Base-by-base conservation (phyloP, 2,797 vertebrate genomes). In the Threskiornis aethiopicus region DNA sequence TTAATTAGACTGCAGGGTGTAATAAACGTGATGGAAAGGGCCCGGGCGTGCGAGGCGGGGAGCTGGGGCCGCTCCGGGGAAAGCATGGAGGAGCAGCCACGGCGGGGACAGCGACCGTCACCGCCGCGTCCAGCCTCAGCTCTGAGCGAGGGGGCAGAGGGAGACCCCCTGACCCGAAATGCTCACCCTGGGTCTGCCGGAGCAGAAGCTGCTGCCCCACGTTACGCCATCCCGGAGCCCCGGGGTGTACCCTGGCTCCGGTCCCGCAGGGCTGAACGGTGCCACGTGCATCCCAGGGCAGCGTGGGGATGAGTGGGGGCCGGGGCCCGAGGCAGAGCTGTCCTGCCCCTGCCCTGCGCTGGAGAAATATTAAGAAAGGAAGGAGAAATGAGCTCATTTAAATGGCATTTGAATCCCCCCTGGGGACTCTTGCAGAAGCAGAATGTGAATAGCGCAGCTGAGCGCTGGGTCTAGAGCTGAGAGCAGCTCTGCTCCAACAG, bases 1-100 rank as follows among this genome's bases (percentile, higher is more conserved):
- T 87, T 95, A 95, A 94, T 96, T 93, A 88, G 89, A 33, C 95
- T 90, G 94, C 94, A 20, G 94, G 85, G 95, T 90, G 76, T 61
- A 90, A 94, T 93, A 84, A 96, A 85, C 1, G 3, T 93, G 95
- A 94, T 91, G 93, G 87, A 94, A 46, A 62, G 81, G 0, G n/a
- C 29, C 4, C 8, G 19, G 92, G 69, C 12, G 0, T 0, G 5
- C 54, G 61, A 67, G 46, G 51, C 78, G 5, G 41, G 46, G 75
- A 91, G 83, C 83, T 14, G 88, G 85, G 59, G 73, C 61, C 0
- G 14, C 86, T 33, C 9, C 0, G 52, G 39, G 51, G 39, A 9
- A 66, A 33, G 19, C 44, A 6, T 0, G 6, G 51, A 28, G 52
- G 33, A 84, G 61, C 83, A 3, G 22, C 55, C 29, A 1, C 3